A percentile compares a stretch with the other conserved stretches of the same genome.
Evolutionary conservation across 2,888 invertebrate species (phyloP).

Genomic region (Brassicogethes aeneus): DNA sequence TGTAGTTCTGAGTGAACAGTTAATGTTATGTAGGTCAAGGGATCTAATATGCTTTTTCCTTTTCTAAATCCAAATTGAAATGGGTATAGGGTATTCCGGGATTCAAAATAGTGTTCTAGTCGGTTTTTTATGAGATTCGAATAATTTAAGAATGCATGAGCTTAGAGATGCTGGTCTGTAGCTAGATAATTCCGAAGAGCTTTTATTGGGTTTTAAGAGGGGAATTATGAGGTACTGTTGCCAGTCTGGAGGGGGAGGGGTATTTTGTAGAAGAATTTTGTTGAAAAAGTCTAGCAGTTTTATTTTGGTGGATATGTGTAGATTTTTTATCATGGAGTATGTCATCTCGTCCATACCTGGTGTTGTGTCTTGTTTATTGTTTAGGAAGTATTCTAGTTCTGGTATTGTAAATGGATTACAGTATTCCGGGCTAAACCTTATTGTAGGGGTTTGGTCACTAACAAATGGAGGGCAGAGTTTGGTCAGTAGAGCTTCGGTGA

Average conservation of each 20-base stretch:
- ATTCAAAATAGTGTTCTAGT: constrained; percentile 7
- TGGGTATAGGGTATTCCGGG: not conserved
- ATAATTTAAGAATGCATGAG: constrained; percentile 6
- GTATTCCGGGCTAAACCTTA: not conserved
- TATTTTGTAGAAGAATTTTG: not conserved
- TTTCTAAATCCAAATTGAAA: constrained; percentile 8
- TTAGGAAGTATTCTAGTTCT: not conserved
- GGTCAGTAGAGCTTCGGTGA: not conserved
- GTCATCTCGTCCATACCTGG: constrained; percentile 6
- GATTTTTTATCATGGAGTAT: no score
- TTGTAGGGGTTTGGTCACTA: not conserved
- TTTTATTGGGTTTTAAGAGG: constrained; percentile 4
- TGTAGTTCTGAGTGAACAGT: not conserved
- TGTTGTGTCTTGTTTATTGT: constrained; percentile 2
- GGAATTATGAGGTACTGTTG: constrained; percentile 1
- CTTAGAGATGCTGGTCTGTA: constrained; percentile 6
- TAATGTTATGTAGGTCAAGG: not conserved
- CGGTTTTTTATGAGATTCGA: constrained; percentile 6
- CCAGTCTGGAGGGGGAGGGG: constrained; percentile 4
- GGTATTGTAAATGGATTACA: not conserved
- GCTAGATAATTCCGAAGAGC: constrained; percentile 1
- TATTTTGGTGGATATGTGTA: not conserved
- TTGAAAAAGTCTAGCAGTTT: constrained; percentile 4
- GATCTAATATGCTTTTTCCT: constrained; percentile 2
- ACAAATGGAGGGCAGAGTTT: no score